Percentiles rank a stretch among this genome's conserved stretches.
phyloP scores from a whole-genome alignment of 2,888 invertebrate species.

The Synergus umbraculus region DNA sequence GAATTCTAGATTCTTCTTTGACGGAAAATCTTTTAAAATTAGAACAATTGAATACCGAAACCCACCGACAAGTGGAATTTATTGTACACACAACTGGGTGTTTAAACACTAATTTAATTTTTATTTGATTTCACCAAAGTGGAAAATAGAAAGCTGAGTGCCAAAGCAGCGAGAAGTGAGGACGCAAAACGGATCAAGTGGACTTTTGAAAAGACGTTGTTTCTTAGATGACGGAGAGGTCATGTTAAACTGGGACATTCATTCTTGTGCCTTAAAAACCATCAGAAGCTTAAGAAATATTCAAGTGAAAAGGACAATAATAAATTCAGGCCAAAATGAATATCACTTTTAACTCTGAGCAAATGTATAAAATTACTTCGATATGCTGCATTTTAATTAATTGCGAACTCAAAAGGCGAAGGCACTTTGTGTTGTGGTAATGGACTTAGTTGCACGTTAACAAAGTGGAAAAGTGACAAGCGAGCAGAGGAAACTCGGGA shows the following conservation, averaged over 20 bases:
- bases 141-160: neutral
- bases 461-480: neutral
- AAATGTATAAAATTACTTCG: neutral
- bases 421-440: slow-evolving; percentile 1
- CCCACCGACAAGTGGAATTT: neutral
- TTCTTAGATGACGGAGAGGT: neutral
- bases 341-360: neutral
- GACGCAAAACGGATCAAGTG: slow-evolving; percentile 17
- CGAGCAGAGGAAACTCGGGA: neutral
- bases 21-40: neutral
- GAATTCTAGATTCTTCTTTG: neutral
- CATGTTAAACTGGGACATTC: neutral
- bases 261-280: neutral
- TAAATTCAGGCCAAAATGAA: neutral
- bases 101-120: neutral
- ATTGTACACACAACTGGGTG: neutral
- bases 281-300: neutral
- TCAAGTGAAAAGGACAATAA: slow-evolving; percentile 1
- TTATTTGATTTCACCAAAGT: neutral
- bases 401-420: neutral
- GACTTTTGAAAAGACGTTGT: slow-evolving; percentile 23
- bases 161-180: slow-evolving; percentile 18
- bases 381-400: neutral
- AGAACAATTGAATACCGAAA: neutral
- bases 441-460: neutral